A percentile compares a stretch with the other conserved stretches of the same genome.
Conservation (phyloP, 37 sponge, comb jelly and placozoan genomes). For the Beroe forskalii region DNA sequence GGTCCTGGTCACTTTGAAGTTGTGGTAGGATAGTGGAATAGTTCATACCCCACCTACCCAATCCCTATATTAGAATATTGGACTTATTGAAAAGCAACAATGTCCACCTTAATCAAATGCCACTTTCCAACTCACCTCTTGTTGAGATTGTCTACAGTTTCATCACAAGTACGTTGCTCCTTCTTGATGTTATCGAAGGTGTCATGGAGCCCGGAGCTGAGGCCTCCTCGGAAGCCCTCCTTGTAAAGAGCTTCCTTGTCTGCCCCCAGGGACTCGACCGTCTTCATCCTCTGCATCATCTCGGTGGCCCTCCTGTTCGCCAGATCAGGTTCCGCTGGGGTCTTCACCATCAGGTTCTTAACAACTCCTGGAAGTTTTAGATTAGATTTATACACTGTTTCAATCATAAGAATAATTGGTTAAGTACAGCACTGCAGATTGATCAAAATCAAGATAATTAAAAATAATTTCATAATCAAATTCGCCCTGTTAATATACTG, state of each 20-base stretch:
- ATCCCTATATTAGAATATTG: too few relatives aligned
- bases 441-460: too few relatives aligned
- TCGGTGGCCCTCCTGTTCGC: slow-evolving; percentile 55
- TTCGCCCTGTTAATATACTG: too few relatives aligned
- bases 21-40: too few relatives aligned
- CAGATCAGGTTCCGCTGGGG: slow-evolving; percentile 52
- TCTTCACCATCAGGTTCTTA: slow-evolving; percentile 65
- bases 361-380: slow-evolving; percentile 46
- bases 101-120: too few relatives aligned
- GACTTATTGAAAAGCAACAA: too few relatives aligned
- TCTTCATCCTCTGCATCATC: slow-evolving; percentile 64
- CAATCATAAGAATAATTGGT: too few relatives aligned
- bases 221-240: slow-evolving; percentile 56
- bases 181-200: slow-evolving; percentile 64
- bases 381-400: too few relatives aligned
- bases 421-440: too few relatives aligned
- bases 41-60: too few relatives aligned
- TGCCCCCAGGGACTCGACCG: slow-evolving; percentile 33
- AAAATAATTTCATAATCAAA: too few relatives aligned
- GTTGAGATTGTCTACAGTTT: neutral
- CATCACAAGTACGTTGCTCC: slow-evolving; percentile 59
- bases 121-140: slow-evolving; percentile 57
- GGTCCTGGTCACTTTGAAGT: too few relatives aligned
- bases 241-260: slow-evolving; percentile 65
- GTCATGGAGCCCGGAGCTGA: slow-evolving; percentile 44